Percentiles rank a stretch among this genome's conserved stretches.
phyloP scores from a whole-genome alignment of 2,113 vertebrate species.

The Dolichallabes microphthalmus region DNA sequence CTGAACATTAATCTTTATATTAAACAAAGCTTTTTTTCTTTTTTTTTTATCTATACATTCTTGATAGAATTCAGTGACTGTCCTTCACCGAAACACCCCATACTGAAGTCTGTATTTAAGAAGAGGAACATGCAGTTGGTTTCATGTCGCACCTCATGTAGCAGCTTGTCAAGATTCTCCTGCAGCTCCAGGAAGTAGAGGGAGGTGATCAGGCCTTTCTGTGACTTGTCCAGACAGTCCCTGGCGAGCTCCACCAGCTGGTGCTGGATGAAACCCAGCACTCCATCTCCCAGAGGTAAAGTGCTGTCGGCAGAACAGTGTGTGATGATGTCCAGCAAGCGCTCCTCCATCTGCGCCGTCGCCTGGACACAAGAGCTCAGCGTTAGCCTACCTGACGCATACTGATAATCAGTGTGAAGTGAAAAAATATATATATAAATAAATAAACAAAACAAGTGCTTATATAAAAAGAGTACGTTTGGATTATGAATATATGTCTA shows the following conservation, averaged over 20 bases:
- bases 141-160: conserved; percentile 80
- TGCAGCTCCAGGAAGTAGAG: conserved; percentile 95
- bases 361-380: conserved; percentile 72
- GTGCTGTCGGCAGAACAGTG: conserved; percentile 79
- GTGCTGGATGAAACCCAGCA: conserved; percentile 97
- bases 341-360: conserved; percentile 95
- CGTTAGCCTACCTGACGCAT: not conserved
- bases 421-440: too few species aligned
- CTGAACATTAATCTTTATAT: too few species aligned
- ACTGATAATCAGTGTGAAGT: not conserved
- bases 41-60: not conserved
- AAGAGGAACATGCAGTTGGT: rapidly evolving
- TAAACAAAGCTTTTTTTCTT: too few species aligned
- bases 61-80: not conserved
- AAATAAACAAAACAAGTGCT: not conserved
- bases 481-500: not conserved
- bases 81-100: not conserved
- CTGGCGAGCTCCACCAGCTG: conserved; percentile 92
- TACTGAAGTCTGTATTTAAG: not conserved
- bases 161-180: conserved; percentile 92
- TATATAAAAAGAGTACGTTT: not conserved
- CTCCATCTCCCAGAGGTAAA: conserved; percentile 87
- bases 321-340: conserved; percentile 84
- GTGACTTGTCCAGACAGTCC: conserved; percentile 93
- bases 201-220: conserved; percentile 87